A percentile compares a stretch with the other conserved stretches of the same genome.
Evolutionary conservation across 2,888 invertebrate species (phyloP).

Genomic region (Cinara cedri): DNA sequence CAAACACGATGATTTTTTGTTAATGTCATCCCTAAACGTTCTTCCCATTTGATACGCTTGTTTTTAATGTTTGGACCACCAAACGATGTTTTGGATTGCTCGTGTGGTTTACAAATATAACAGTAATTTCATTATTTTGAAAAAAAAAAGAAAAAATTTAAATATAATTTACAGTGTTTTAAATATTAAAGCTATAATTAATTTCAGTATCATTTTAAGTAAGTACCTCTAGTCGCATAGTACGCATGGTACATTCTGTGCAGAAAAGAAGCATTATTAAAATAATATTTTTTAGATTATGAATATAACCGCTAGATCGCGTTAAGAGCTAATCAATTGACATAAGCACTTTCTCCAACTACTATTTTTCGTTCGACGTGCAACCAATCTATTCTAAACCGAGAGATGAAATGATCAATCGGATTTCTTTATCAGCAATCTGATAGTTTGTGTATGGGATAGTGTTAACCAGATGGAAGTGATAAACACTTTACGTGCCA

Average conservation of each 20-base stretch:
- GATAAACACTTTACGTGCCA: no score
- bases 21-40: neutral
- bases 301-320: neutral
- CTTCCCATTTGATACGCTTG: slow-evolving; percentile 4
- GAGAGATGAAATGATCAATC: no score
- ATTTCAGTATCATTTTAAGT: no score
- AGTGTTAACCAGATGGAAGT: no score
- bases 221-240: no score
- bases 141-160: neutral
- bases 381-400: no score
- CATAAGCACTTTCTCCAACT: no score
- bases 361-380: no score
- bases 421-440: no score
- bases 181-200: no score
- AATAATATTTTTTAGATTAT: neutral
- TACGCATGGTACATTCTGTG: no score
- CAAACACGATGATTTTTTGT: slow-evolving; percentile 12
- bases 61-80: neutral
- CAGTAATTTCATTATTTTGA: neutral
- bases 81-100: slow-evolving; percentile 3
- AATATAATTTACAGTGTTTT: neutral
- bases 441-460: no score
- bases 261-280: neutral
- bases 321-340: neutral
- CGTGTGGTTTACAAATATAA: neutral